Evolutionary conservation across 2,113 vertebrate genomes (phyloP).

Genomic region (Spilogale gracilis): DNA sequence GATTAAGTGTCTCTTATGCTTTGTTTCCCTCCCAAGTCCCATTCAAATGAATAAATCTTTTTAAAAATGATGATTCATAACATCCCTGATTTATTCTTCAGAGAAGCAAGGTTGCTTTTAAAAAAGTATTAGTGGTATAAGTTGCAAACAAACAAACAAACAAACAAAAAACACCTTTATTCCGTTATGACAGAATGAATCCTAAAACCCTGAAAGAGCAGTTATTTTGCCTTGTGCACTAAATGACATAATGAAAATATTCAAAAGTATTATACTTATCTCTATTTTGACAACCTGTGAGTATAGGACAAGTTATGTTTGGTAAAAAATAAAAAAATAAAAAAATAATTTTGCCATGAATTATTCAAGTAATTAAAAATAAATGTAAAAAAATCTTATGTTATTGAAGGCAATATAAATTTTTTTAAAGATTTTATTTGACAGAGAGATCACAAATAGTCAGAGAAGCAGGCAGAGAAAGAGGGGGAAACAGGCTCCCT

Average conservation of each 20-base stretch:
- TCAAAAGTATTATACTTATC: neutral
- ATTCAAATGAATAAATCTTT: neutral
- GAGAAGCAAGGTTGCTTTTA: neutral
- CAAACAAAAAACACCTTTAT: neutral
- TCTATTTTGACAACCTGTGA: neutral
- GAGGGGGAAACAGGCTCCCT: too few species aligned
- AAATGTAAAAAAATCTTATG: neutral
- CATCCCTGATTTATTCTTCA: neutral
- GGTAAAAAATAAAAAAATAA: neutral
- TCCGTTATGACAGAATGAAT: neutral
- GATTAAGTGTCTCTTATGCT: too few species aligned
- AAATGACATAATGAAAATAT: slow-evolving; percentile 4
- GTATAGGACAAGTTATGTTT: neutral
- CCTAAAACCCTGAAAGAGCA: neutral
- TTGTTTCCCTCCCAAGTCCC: too few species aligned
- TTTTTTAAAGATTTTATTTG: too few species aligned
- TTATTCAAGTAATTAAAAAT: slow-evolving; percentile 41
- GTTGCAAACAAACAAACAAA: neutral
- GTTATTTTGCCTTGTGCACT: neutral
- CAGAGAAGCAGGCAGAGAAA: too few species aligned
- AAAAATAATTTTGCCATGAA: neutral
- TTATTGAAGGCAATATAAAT: neutral
- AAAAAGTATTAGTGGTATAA: neutral
- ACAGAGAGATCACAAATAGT: too few species aligned
- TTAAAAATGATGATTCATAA: neutral